Conservation (phyloP, 2,888 invertebrate genomes). For the Limnephilus rhombicus region DNA sequence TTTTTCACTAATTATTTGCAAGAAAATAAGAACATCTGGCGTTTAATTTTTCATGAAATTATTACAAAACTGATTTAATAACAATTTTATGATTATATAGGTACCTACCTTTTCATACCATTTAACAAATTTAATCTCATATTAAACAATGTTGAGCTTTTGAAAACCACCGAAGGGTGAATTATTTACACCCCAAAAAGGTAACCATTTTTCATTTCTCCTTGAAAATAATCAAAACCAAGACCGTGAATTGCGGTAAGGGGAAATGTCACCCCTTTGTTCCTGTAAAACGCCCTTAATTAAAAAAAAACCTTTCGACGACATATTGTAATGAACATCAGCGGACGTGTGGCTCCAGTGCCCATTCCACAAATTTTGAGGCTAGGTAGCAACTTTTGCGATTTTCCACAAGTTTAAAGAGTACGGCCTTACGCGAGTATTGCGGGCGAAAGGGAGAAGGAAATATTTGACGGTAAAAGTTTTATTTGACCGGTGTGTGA, state of each 20-base stretch:
- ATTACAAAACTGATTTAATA: neutral
- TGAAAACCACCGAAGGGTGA: neutral
- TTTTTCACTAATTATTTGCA: no score
- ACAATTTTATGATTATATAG: neutral
- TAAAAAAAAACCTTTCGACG: constrained; percentile 58
- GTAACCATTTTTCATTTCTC: constrained; percentile 30
- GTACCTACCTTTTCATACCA: neutral
- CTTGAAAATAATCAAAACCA: constrained; percentile 39
- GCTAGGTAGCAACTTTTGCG: constrained; percentile 12
- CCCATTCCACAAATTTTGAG: constrained; percentile 44
- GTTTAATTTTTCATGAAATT: neutral
- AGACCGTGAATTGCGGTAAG: constrained; percentile 17
- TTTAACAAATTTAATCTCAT: neutral
- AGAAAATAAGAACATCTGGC: no score
- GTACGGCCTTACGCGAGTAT: neutral
- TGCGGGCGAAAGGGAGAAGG: neutral
- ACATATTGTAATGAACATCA: constrained; percentile 64
- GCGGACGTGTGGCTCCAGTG: constrained; percentile 31
- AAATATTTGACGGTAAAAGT: constrained; percentile 49
- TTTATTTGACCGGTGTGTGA: constrained; percentile 57
- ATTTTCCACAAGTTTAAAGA: constrained; percentile 27
- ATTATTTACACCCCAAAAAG: constrained; percentile 5
- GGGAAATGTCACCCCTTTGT: constrained; percentile 32
- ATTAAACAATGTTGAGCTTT: neutral
- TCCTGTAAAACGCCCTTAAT: constrained; percentile 54